phyloP scores from a whole-genome alignment of 2,888 invertebrate genomes.

The Acleris laterana region DNA sequence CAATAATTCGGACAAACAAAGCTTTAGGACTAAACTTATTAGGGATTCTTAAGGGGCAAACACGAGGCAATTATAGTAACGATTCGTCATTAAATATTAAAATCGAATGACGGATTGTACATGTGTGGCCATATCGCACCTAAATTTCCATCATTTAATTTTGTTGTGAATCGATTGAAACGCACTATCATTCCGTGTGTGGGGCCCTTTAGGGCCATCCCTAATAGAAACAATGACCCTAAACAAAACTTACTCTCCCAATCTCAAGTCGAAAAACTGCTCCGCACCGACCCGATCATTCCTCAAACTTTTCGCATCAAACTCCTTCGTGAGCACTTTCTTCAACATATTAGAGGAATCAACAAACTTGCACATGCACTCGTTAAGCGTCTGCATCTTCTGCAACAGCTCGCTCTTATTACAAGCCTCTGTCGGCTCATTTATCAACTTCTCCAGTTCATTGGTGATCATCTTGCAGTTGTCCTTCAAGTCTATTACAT shows the following conservation, averaged over 20 bases:
- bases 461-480: slow-evolving; percentile 56
- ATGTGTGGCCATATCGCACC: no score
- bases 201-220: no score
- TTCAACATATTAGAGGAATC: slow-evolving; percentile 71
- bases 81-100: no score
- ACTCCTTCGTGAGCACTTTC: slow-evolving; percentile 64
- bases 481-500: slow-evolving; percentile 54
- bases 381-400: slow-evolving; percentile 71
- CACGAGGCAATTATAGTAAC: no score
- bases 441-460: slow-evolving; percentile 61
- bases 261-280: slow-evolving; percentile 59
- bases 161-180: no score
- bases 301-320: slow-evolving; percentile 55
- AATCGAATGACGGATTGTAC: no score
- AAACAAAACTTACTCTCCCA: slow-evolving; percentile 62
- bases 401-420: slow-evolving; percentile 57
- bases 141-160: no score
- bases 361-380: slow-evolving; percentile 74
- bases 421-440: slow-evolving; percentile 46
- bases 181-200: no score
- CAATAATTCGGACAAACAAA: no score
- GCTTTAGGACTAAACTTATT: no score
- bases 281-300: slow-evolving; percentile 51
- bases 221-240: no score
- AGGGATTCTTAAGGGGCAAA: no score